These are phyloP conservation scores for Turritopsis rubra DNA, from an alignment of 30 jellyfish, hydroid and myxozoan genomes.

Conservation along the genomic window DNA sequence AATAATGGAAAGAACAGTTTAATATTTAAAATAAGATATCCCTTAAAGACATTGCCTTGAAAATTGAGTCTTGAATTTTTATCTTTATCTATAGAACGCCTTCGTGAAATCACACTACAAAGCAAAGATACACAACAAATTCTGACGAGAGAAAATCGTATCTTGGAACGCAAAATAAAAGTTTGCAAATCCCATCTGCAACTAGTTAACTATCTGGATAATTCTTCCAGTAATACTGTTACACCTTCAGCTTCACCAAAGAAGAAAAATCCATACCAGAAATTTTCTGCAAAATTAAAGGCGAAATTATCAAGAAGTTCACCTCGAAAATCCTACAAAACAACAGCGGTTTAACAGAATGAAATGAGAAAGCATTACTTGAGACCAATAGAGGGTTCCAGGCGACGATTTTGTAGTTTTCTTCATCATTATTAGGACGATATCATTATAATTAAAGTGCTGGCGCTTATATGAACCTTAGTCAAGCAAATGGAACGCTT, in stretches of 20 bases:
- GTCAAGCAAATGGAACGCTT: no score
- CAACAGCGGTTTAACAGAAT: constrained; percentile 20
- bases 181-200: constrained; percentile 88
- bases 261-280: constrained; percentile 3
- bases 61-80: no score
- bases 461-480: neutral
- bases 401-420: neutral
- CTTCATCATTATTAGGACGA: neutral
- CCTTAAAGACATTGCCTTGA: no score
- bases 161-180: constrained; percentile 66
- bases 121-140: constrained; percentile 67
- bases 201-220: constrained; percentile 74
- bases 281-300: constrained; percentile 16
- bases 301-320: constrained; percentile 6
- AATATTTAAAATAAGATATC: neutral
- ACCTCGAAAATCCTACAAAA: constrained; percentile 31
- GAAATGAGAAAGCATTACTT: neutral
- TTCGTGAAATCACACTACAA: constrained; percentile 49
- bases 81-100: constrained; percentile 41
- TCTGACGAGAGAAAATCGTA: constrained; percentile 66
- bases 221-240: constrained; percentile 26
- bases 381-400: neutral
- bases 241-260: neutral
- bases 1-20: no score
- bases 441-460: neutral